A percentile compares a stretch with the other conserved stretches of the same genome.
Evolutionary conservation across 2,888 invertebrate genomes (phyloP).

Genomic region (Subacronicta megacephala): DNA sequence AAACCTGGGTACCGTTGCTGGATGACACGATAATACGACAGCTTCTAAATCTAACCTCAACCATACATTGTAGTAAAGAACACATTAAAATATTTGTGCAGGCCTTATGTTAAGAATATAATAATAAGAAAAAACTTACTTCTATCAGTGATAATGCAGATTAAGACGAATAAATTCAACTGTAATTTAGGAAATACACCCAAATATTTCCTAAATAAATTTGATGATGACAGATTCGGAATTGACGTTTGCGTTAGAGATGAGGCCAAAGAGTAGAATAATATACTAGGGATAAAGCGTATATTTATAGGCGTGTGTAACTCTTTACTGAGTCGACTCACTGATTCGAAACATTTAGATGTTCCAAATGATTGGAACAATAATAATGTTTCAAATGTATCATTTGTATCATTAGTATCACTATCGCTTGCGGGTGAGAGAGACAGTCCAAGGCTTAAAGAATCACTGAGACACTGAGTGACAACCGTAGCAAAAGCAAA

Average conservation of each 20-base stretch:
- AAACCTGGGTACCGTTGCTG: background rate
- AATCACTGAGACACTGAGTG: no score
- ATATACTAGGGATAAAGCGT: no score
- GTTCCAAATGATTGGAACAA: no score
- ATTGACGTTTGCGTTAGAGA: slow-evolving; percentile 36
- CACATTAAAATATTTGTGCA: background rate
- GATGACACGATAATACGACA: background rate
- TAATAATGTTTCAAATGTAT: no score
- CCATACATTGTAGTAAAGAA: background rate
- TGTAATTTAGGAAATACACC: slow-evolving; percentile 27
- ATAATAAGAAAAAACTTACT: slow-evolving; percentile 23
- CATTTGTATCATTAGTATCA: no score
- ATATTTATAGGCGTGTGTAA: no score
- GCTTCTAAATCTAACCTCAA: slow-evolving; percentile 32
- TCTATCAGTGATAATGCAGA: slow-evolving; percentile 21
- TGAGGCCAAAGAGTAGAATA: no score
- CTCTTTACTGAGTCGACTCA: no score
- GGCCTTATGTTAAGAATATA: background rate
- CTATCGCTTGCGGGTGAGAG: no score
- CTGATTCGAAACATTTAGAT: no score
- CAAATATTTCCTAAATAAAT: slow-evolving; percentile 22
- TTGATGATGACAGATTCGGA: slow-evolving; percentile 8
- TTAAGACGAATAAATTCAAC: slow-evolving; percentile 15
- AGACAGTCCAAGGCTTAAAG: no score
- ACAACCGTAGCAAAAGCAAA: no score